Evolutionary conservation across 1,140 invertebrate species (phyloP), one percentile per base, ranked within the genome.

Genomic region (Eriosoma lanigerum): DNA sequence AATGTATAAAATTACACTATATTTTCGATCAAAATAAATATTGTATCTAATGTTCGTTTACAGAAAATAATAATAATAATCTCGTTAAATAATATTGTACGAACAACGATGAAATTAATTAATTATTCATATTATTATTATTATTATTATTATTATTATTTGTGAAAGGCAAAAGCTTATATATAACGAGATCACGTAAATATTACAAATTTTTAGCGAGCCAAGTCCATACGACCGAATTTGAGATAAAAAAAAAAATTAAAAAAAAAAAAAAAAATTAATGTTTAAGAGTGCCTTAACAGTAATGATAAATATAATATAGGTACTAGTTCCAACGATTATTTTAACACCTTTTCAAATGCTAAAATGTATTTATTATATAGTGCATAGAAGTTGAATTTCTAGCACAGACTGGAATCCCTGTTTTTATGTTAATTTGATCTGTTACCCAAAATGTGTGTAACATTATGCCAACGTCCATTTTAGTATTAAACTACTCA

Each of bases 271-370:
- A n/a, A n/a, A 26, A 17, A 52, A 52, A 29, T 50, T 72, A n/a
- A 70, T 52, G 24, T 72, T 72, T 72, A 46, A 72, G 68, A 72
- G 68, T 72, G 68, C 68, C 68, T 72, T 72, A 72, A 72, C 46
- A 52, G 68, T 52, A 52, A 50, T 6, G 10, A 68, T 46, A 72
- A 1, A 48, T 68, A 44, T 12, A 46, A 64, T 12, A 26, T 32
- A 46, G 32, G n/a, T 54, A 54, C 52, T 54, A n/a, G 1, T 52
- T 72, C 19, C 9, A 72, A 52, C 17, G 48, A 48, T 48, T 68
- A 44, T n/a, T 48, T 8, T 19, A 32, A 76, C 52, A 76, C 21
- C 29, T 76, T 58, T 32, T 58, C 1, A 75, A 58, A 54, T 38
- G 72, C 29, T 38, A 38, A 76, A 38, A 76, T 32, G 9, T 21